Evolutionary conservation across 1,140 invertebrate genomes (phyloP).

Genomic region (Pachyrhynchus sulphureomaculatus): DNA sequence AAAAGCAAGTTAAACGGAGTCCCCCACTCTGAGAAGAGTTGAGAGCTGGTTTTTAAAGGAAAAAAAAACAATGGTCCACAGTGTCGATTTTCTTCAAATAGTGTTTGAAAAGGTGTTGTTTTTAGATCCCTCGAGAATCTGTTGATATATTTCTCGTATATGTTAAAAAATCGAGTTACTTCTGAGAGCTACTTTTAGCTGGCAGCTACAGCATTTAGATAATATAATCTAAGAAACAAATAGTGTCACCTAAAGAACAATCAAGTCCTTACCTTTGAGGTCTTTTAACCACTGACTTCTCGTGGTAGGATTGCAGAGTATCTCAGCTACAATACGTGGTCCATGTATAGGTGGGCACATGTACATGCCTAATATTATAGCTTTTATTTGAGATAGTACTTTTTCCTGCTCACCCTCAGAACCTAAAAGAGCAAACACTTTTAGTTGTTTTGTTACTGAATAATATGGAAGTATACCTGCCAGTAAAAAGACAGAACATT

Average conservation of each 20-base stretch:
- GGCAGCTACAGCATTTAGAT: neutral
- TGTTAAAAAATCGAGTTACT: too few relatives aligned
- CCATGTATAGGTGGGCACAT: constrained; percentile 97
- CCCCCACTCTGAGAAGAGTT: neutral
- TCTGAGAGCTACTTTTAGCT: too few relatives aligned
- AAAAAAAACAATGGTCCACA: too few relatives aligned
- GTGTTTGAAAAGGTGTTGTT: too few relatives aligned
- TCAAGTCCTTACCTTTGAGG: constrained; percentile 4
- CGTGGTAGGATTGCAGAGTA: constrained; percentile 72
- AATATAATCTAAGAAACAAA: neutral
- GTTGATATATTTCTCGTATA: too few relatives aligned
- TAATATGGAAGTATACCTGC: neutral
- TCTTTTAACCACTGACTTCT: constrained; percentile 45
- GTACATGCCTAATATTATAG: constrained; percentile 93
- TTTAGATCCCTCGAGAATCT: too few relatives aligned
- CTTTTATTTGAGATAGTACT: constrained; percentile 93
- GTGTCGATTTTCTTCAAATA: too few relatives aligned
- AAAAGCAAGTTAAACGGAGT: too few relatives aligned
- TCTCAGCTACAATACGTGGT: constrained; percentile 82
- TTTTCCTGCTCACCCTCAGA: constrained; percentile 79
- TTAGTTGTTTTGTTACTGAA: neutral
- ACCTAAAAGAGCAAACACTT: constrained; percentile 31
- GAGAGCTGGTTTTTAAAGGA: neutral
- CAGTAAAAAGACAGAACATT: constrained; percentile 52
- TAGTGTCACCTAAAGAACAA: neutral